phyloP scores from a whole-genome alignment of 1,140 invertebrate genomes.

The Oedothorax gibbosus region DNA sequence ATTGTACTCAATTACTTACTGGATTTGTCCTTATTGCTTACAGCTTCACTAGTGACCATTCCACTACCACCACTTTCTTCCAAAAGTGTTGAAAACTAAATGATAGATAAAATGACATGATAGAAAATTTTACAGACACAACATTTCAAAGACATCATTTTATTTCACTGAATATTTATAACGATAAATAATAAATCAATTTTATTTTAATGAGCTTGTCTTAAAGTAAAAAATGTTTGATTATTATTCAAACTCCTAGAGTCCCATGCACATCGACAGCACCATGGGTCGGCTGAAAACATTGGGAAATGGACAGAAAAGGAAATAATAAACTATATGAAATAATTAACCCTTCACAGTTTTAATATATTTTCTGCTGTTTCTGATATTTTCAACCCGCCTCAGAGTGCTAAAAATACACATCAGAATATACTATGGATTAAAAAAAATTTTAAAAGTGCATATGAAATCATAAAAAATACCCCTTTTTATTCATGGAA shows the following conservation, averaged over 20 bases:
- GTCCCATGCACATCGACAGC: background rate
- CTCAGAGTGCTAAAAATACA: no score
- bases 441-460: no score
- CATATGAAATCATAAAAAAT: no score
- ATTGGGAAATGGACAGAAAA: no score
- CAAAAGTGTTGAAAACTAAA: slow-evolving; percentile 49
- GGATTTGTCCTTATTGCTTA: slow-evolving; percentile 62
- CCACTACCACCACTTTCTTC: slow-evolving; percentile 48
- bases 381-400: no score
- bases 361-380: no score
- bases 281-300: no score
- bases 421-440: no score
- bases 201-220: background rate
- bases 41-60: slow-evolving; percentile 65
- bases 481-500: no score
- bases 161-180: background rate
- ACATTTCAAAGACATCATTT: background rate
- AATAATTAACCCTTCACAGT: no score
- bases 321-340: no score
- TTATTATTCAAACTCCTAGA: background rate
- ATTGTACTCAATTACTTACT: slow-evolving; percentile 55
- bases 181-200: background rate
- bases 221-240: background rate
- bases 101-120: background rate
- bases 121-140: background rate